These are phyloP conservation scores for Epinotia brunnichana DNA, from an alignment of 2,888 invertebrate species.

Conservation along the genomic window DNA sequence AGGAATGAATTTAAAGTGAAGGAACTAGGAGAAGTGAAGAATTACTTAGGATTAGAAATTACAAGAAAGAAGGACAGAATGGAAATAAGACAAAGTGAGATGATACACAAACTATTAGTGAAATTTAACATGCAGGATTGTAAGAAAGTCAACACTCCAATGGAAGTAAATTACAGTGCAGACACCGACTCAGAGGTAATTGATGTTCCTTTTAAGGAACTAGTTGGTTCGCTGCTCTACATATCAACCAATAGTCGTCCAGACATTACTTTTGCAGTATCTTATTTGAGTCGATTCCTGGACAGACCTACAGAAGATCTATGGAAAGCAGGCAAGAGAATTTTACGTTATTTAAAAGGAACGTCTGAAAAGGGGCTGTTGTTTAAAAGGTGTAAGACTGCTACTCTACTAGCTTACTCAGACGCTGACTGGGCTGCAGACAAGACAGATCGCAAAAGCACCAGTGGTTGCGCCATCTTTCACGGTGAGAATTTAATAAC, in stretches of 20 bases:
- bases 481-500: too few species aligned
- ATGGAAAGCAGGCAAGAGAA: slow-evolving; percentile 1
- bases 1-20: too few species aligned
- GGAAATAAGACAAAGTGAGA: too few species aligned
- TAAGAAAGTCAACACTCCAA: background rate
- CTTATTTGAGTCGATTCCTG: background rate
- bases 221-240: background rate
- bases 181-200: background rate
- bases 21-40: too few species aligned
- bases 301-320: background rate
- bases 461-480: slow-evolving; percentile 1
- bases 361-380: background rate
- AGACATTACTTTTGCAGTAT: background rate
- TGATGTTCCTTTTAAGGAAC: background rate
- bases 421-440: slow-evolving; percentile 6
- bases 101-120: too few species aligned
- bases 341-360: too few species aligned
- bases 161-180: background rate
- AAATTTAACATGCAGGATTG: too few species aligned
- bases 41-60: too few species aligned
- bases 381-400: background rate
- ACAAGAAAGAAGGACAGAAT: too few species aligned
- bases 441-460: background rate
- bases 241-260: background rate
- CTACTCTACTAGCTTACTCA: background rate